Percentiles rank a stretch among this genome's conserved stretches.
Conservation (phyloP, 2,113 vertebrate genomes). For the Australoheros scitulus region DNA sequence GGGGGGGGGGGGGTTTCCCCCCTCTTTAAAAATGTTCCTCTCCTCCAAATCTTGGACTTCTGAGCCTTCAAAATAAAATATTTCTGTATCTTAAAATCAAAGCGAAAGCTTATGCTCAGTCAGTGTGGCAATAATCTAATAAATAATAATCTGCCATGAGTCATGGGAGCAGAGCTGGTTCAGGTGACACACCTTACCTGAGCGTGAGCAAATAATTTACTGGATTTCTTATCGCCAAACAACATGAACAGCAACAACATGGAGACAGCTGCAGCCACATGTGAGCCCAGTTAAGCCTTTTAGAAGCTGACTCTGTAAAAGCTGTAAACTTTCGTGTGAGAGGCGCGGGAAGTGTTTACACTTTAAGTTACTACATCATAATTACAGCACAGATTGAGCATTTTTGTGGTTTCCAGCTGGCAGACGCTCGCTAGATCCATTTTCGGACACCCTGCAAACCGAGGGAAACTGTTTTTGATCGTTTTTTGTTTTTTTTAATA, state of each 20-base stretch:
- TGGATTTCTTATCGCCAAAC: neutral
- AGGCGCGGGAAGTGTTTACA: neutral
- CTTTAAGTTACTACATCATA: neutral
- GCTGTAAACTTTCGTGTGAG: neutral
- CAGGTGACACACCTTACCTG: constrained; percentile 2
- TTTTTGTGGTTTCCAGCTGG: neutral
- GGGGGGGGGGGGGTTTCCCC: accelerated
- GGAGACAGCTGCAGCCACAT: neutral
- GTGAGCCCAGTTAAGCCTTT: neutral
- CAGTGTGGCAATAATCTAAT: neutral
- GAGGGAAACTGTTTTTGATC: neutral
- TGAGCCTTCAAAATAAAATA: neutral
- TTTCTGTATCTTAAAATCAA: neutral
- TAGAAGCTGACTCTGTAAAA: neutral
- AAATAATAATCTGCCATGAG: neutral
- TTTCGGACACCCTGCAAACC: neutral
- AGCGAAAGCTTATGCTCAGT: neutral
- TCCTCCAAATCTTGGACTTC: neutral
- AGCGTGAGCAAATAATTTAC: neutral
- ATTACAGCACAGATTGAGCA: neutral
- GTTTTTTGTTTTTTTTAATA: neutral
- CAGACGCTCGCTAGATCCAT: neutral
- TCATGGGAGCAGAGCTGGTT: neutral
- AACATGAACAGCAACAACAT: accelerated
- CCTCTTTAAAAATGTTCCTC: neutral